phyloP scores from a whole-genome alignment of 2,113 vertebrate species.

The Prunella himalayana region DNA sequence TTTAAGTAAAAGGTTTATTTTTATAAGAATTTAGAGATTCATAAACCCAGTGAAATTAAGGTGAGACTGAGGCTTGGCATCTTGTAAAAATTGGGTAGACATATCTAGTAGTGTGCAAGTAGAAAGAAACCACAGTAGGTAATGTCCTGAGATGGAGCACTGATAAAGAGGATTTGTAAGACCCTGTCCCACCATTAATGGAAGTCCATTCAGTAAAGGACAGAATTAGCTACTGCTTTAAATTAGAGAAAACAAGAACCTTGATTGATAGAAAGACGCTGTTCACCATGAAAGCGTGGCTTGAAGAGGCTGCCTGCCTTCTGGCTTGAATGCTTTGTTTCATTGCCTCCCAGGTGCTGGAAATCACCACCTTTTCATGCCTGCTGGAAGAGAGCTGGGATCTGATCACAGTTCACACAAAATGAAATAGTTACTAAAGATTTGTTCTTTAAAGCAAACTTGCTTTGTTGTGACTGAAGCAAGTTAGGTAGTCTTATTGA shows the following conservation, averaged over 20 bases:
- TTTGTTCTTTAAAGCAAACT: neutral
- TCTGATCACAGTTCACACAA: neutral
- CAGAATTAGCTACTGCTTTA: neutral
- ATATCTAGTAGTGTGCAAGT: neutral
- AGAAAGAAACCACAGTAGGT: neutral
- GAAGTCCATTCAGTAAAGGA: neutral
- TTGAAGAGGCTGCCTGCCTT: neutral
- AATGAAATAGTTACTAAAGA: neutral
- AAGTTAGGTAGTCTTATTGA: neutral
- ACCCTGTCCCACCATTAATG: neutral
- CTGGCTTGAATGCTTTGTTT: neutral
- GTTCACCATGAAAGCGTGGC: accelerated
- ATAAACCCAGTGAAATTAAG: neutral
- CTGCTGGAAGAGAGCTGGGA: neutral
- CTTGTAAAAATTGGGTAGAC: neutral
- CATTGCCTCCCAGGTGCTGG: neutral
- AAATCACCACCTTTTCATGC: neutral
- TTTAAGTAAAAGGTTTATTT: neutral
- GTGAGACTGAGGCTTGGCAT: neutral
- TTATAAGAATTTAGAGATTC: neutral
- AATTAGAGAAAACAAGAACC: neutral
- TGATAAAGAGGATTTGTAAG: neutral
- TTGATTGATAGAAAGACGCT: neutral
- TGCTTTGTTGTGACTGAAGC: neutral
- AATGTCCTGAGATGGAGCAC: neutral